Evolutionary conservation across 2,797 vertebrate species (phyloP).

Genomic region (Argya squamiceps): DNA sequence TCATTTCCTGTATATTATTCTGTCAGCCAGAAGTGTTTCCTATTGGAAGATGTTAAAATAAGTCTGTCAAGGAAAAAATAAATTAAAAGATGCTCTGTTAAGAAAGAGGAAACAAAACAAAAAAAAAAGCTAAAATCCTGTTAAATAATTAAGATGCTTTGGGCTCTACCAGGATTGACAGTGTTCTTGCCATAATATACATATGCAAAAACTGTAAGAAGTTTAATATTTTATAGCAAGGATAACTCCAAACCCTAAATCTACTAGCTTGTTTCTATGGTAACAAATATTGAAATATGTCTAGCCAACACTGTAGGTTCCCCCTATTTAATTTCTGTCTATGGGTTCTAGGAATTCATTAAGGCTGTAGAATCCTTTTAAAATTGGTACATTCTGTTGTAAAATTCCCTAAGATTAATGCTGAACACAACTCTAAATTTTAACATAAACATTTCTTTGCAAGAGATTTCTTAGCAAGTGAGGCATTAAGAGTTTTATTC

Average conservation of each 20-base stretch:
- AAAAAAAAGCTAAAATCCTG: neutral
- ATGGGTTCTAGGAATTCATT: conserved; percentile 70
- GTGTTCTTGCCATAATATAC: conserved; percentile 56
- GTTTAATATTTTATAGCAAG: conserved; percentile 80
- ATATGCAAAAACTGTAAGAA: conserved; percentile 73
- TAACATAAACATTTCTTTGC: conserved; percentile 53
- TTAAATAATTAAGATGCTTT: conserved; percentile 66
- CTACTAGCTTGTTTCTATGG: conserved; percentile 77
- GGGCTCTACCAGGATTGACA: conserved; percentile 56
- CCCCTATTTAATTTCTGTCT: conserved; percentile 70
- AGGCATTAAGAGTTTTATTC: conserved; percentile 1
- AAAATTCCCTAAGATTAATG: conserved; percentile 60
- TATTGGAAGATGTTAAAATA: neutral
- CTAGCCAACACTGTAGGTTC: conserved; percentile 70
- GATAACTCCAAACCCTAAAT: conserved; percentile 75
- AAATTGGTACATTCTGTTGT: conserved; percentile 37
- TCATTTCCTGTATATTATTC: neutral
- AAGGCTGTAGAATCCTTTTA: conserved; percentile 58
- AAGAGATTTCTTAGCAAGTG: conserved; percentile 32
- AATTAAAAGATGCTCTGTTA: neutral
- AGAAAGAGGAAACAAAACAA: neutral
- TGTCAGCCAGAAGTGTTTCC: neutral
- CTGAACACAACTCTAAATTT: conserved; percentile 61
- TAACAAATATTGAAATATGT: conserved; percentile 77
- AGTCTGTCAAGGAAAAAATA: neutral